Evolutionary conservation across 1,140 invertebrate species (phyloP).

Genomic region (Microplitis demolitor): DNA sequence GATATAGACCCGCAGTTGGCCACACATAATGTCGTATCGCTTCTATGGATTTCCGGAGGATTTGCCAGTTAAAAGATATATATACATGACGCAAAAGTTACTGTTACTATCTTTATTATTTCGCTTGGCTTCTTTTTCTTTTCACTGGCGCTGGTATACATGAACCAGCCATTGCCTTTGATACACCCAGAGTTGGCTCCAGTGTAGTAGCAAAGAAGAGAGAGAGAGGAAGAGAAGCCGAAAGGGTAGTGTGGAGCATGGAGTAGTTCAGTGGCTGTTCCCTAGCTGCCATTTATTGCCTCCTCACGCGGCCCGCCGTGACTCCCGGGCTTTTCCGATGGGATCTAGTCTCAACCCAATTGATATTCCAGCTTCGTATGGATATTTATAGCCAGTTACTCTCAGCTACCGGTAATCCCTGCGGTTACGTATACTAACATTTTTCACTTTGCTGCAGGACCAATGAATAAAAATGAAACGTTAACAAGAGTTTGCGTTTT

Average conservation of each 20-base stretch:
- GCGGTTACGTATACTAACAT: slow-evolving; percentile 22
- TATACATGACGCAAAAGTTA: slow-evolving; percentile 6
- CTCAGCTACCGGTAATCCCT: slow-evolving; percentile 3
- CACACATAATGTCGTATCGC: slow-evolving; percentile 31
- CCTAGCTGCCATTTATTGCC: neutral
- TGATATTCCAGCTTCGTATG: slow-evolving; percentile 26
- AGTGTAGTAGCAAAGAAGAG: neutral
- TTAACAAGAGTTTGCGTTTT: slow-evolving; percentile 33
- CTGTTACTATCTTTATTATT: neutral
- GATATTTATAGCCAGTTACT: slow-evolving; percentile 25
- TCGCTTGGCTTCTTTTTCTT: neutral
- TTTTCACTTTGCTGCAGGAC: slow-evolving; percentile 30
- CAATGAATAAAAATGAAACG: slow-evolving; percentile 47
- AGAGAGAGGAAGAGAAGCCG: neutral
- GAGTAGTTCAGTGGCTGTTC: neutral
- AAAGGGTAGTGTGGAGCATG: neutral
- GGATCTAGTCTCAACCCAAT: slow-evolving; percentile 14
- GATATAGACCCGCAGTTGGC: neutral
- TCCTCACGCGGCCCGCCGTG: neutral
- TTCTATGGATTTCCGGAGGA: slow-evolving; percentile 26
- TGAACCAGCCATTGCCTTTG: neutral
- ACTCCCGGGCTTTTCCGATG: slow-evolving; percentile 4
- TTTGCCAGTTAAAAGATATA: slow-evolving; percentile 32
- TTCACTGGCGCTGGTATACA: neutral
- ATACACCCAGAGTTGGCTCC: too few species aligned